Percentiles rank a stretch among this genome's conserved stretches.
These are phyloP conservation scores for Drosophila melanosoma DNA, from an alignment of 2,888 invertebrate genomes.

Conservation along the genomic window DNA sequence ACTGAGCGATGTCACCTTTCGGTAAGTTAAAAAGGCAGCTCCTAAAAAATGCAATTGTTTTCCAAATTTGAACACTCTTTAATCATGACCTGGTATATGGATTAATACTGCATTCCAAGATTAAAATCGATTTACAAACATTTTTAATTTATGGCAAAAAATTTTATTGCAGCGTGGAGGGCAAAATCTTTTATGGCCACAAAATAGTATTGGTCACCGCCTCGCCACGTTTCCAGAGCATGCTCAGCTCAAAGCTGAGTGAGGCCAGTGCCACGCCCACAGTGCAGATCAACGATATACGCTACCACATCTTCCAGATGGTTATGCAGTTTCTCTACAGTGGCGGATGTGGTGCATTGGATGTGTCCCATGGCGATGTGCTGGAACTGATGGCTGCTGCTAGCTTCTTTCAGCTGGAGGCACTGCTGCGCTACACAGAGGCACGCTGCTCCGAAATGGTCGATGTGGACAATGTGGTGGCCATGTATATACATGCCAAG, in stretches of 20 bases:
- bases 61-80: background rate
- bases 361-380: slow-evolving; percentile 92
- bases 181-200: slow-evolving; percentile 95
- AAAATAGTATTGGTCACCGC: slow-evolving; percentile 97
- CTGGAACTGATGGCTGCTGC: slow-evolving; percentile 96
- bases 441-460: slow-evolving; percentile 93
- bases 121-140: background rate
- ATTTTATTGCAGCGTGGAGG: slow-evolving; percentile 89
- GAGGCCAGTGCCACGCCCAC: slow-evolving; percentile 92
- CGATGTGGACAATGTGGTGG: slow-evolving; percentile 94
- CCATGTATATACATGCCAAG: slow-evolving; percentile 97
- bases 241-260: slow-evolving; percentile 91
- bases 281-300: slow-evolving; percentile 96
- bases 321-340: slow-evolving; percentile 96
- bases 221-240: slow-evolving; percentile 93
- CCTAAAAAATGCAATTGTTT: background rate
- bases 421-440: slow-evolving; percentile 93
- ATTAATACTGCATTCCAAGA: background rate
- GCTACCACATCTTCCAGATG: slow-evolving; percentile 96
- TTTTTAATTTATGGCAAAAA: background rate
- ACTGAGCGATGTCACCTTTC: slow-evolving; percentile 95
- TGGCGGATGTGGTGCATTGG: slow-evolving; percentile 92
- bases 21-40: slow-evolving; percentile 81
- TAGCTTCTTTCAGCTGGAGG: slow-evolving; percentile 95
- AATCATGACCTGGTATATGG: background rate